Evolutionary conservation across 2,888 invertebrate genomes (phyloP), one percentile per base, ranked within the genome.

Genomic region (Acleris sparsana): DNA sequence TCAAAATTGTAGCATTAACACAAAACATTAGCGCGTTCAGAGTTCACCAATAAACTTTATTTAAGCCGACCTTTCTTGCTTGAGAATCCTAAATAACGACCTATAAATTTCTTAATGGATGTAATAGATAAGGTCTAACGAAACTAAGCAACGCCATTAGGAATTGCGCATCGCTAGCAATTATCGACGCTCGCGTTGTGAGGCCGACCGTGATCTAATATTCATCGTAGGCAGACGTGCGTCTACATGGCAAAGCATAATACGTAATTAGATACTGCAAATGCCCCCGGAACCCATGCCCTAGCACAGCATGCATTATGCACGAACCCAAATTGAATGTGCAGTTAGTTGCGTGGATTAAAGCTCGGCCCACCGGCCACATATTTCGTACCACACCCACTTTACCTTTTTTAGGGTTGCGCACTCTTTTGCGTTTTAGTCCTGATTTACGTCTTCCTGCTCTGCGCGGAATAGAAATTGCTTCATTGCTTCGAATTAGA

Each of bases 181-280:
- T 86, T 69, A 87, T 85, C 79, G 82, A 77, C 74, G 68, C 80
- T 75, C 71, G 76, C 74, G 78, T 75, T 80, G 82, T 84, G 80
- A 84, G 83, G 82, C 75, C 80, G 79, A 73, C 80, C 76, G 75
- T 84, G 87, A 89, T 90, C 89, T 88, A 89, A 91, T 89, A 91
- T 90, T 89, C 90, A 90, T 89, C 86, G 86, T 81, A 81, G 84
- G 81, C 84, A 85, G 87, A 82, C 87, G 80, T 79, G 84, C 80
- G 86, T 85, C 86, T 89, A 86, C 87, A 87, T 85, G 82, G 87
- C 84, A 85, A 86, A 86, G 89, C 88, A 86, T 89, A 88, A 91
- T 90, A 86, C 88, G 88, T 90, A 89, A 92, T 91, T 89, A 92
- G 89, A 91, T 89, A 86, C 89, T 84, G 70, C 70, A 64, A 71